phyloP scores from a whole-genome alignment of 2,888 invertebrate genomes.

The Noctua fimbriata region DNA sequence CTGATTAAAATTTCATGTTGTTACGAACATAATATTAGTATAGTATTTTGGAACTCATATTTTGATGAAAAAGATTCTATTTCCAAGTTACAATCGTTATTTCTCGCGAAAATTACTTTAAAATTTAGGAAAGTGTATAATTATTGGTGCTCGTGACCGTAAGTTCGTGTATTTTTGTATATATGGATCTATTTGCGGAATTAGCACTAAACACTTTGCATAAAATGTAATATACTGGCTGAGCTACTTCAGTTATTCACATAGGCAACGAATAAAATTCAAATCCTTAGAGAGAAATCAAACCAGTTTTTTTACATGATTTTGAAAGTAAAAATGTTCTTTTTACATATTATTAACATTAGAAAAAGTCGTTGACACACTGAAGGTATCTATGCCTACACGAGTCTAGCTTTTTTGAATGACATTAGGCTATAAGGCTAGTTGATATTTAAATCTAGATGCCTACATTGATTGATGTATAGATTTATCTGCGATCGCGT shows the following conservation, averaged over 20 bases:
- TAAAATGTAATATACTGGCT: neutral
- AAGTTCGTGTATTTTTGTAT: no score
- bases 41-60: no score
- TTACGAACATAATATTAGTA: no score
- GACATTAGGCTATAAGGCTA: neutral
- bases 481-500: neutral
- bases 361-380: neutral
- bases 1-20: no score
- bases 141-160: no score
- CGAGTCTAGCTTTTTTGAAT: neutral
- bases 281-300: slow-evolving; percentile 36
- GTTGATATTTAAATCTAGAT: neutral
- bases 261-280: neutral
- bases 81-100: no score
- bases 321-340: slow-evolving; percentile 50
- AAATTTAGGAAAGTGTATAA: no score
- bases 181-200: neutral
- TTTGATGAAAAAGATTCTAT: no score
- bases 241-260: neutral
- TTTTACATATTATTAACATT: slow-evolving; percentile 47
- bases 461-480: slow-evolving; percentile 4
- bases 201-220: neutral
- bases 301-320: slow-evolving; percentile 26
- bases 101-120: no score
- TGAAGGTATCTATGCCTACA: neutral